These are phyloP conservation scores for Rhodophaea formosa DNA, from an alignment of 2,888 invertebrate species.

Conservation along the genomic window DNA sequence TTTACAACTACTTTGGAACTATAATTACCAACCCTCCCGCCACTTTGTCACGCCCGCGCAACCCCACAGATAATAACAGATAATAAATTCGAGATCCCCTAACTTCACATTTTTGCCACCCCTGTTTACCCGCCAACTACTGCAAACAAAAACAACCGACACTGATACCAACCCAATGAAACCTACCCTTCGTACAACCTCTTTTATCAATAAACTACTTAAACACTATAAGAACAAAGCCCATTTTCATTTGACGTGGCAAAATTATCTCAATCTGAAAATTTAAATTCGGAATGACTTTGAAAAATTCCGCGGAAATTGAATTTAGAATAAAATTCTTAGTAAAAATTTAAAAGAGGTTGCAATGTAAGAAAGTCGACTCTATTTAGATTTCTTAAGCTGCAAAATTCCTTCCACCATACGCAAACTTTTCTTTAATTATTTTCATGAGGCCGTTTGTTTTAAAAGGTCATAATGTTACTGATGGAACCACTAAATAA, in stretches of 20 bases:
- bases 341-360: neutral
- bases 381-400: neutral
- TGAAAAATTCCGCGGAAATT: slow-evolving; percentile 13
- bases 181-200: neutral
- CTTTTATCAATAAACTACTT: neutral
- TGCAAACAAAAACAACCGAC: slow-evolving; percentile 19
- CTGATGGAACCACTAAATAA: too few relatives aligned
- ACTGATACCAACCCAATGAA: slow-evolving; percentile 13
- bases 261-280: slow-evolving; percentile 4
- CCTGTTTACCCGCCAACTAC: slow-evolving; percentile 17
- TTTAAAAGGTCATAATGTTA: neutral
- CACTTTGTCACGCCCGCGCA: slow-evolving; percentile 7
- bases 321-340: slow-evolving; percentile 6
- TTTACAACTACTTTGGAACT: neutral
- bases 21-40: neutral
- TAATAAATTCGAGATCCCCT: slow-evolving; percentile 13
- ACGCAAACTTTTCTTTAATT: neutral
- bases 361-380: neutral
- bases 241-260: neutral
- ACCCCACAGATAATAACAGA: slow-evolving; percentile 12
- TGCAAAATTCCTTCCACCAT: neutral
- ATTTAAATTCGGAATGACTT: slow-evolving; percentile 17
- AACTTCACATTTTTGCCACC: slow-evolving; percentile 18
- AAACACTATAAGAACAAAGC: neutral
- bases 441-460: neutral